Evolutionary conservation across 1,140 invertebrate species (phyloP), one percentile per base, ranked within the genome.

Genomic region (Leptopilina clavipes): DNA sequence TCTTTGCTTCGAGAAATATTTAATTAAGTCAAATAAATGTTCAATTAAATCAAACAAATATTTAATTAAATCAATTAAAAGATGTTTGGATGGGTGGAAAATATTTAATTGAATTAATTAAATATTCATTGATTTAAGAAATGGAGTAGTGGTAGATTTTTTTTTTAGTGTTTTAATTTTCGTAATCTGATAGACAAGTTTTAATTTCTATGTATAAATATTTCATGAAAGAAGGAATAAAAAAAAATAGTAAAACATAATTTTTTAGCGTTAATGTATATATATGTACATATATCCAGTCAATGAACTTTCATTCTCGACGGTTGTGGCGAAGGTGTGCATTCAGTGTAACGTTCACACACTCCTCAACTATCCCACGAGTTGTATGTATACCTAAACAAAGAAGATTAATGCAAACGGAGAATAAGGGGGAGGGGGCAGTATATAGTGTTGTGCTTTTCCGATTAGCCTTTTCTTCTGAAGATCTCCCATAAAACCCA

Each of bases 331-430:
- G 25, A 78, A 72, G 80, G 77, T 86, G 85, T 81, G 85, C 85
- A 87, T 76, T 70, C 72, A 83, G 77, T 86, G 86, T 88, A 83
- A 89, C 88, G 86, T 88, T 89, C 87, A 76, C 87, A 88, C 85
- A 87, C 81, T 85, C 70, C 25, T 40, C 56, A 70, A 71, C 22
- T 77, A 83, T 86, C 83, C 82, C 86, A 83, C 82, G 80, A 31
- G 80, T 78, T 65, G 19, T 19, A 17, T 54, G 71, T 79, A 78
- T 81, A 73, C 74, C 76, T 73, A 73, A 75, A 65, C 22, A 79
- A 72, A 70, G 17, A 71, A 74, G 52, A 77, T 84, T 84, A 84
- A 83, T 81, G 74, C 71, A 73, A 75, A 77, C 22, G 22, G 1
- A 65, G 56, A 65, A 65, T 65, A 73, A 17, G 52, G 1, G 5